Base-by-base conservation (phyloP, 2,113 vertebrate genomes). In the Astatoreochromis straeleni region DNA sequence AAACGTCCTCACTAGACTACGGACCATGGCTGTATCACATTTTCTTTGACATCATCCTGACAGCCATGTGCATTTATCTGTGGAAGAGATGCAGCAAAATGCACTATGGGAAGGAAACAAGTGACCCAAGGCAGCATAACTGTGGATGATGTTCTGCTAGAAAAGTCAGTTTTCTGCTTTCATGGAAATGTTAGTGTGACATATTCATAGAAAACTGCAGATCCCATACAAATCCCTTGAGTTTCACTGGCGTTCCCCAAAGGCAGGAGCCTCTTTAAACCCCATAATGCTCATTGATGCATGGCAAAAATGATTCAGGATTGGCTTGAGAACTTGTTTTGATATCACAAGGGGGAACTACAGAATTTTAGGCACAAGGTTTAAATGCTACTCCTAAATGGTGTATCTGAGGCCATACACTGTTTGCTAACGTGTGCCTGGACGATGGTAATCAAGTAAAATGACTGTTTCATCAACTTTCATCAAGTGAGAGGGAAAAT, bases 141-240 rank as follows among this genome's bases (percentile, higher is more conserved):
- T 75, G 9, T 11, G 14, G 14, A 5, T 29, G 24, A 47, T 3
- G 40, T 47, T 75, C 14, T 75, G 14, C 0, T 75, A 0, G 70
- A 45, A 75, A 75, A 29, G 21, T 10, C 68, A 2, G 14, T 17
- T 29, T 75, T 17, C 14, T 19, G 4, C 68, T 47, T 75, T 75
- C 14, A 75, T 75, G 14, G 9, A 47, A 29, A 47, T 75, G 14
- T 47, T 75, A 75, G 40, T 75, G 42, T 75, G 24, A 75, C 8
- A 75, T 47, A 47, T 75, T 75, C 9, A 1, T 47, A 11, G 40
- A 75, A 75, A 26, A 75, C 40, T 47, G 5, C 68, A 73, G 40
- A 45, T 26, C 68, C 21, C 40, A 19, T 75, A 47, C 2, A 47
- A 73, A 45, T n/a, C 68, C 40, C 68, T 17, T 47, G 40, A 47